phyloP scores from a whole-genome alignment of 64 coral and sea anemone genomes.

The Catalaphyllia jardinei region DNA sequence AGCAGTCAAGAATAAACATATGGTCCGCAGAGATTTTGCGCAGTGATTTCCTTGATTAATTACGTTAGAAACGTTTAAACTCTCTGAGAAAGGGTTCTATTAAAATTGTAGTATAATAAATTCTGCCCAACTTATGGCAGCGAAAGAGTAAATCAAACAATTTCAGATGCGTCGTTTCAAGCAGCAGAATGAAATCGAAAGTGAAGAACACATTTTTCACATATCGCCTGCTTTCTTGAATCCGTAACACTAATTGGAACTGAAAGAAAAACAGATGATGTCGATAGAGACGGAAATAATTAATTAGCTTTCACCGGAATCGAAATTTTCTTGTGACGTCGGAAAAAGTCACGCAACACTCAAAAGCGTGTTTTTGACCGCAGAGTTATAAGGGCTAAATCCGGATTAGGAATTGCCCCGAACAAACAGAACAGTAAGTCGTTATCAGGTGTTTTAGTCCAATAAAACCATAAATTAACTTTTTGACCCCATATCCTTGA shows the following conservation, averaged over 20 bases:
- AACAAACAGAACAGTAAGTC: not conserved
- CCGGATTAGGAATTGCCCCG: not conserved
- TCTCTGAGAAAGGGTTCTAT: too few relatives aligned
- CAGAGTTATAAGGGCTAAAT: not conserved
- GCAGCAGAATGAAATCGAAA: not conserved
- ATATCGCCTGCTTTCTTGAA: not conserved
- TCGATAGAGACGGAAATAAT: not conserved
- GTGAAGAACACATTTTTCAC: not conserved
- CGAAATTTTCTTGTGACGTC: not conserved
- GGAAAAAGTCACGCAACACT: not conserved
- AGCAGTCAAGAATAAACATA: not conserved
- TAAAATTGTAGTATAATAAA: too few relatives aligned
- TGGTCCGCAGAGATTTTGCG: not conserved
- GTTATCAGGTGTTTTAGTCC: not conserved
- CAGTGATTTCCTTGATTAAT: not conserved
- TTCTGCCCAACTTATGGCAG: too few relatives aligned
- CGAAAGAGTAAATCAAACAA: too few relatives aligned
- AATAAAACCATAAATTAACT: not conserved
- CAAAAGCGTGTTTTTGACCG: not conserved
- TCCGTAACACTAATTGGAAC: not conserved
- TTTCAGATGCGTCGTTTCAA: not conserved
- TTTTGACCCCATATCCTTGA: slow-evolving; percentile 2
- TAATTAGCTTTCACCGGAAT: not conserved
- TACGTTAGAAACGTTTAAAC: not conserved
- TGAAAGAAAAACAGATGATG: not conserved